phyloP scores from a whole-genome alignment of 1,140 invertebrate genomes.

The Calephelis nemesis region DNA sequence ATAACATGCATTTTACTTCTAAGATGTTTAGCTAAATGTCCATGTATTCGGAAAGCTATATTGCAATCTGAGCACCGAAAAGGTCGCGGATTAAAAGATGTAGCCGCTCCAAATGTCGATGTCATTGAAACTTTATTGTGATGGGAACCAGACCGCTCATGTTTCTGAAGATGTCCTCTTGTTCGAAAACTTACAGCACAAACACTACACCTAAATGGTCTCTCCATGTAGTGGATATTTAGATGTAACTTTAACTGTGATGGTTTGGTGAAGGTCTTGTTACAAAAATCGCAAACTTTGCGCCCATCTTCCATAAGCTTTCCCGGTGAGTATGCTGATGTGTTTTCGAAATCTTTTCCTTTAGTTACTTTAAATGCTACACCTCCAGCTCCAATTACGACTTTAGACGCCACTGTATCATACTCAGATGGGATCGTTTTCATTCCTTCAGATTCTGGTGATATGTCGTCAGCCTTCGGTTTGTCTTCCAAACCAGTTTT shows the following conservation, averaged over 20 bases:
- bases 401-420: slow-evolving; percentile 72
- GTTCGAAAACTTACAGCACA: slow-evolving; percentile 95
- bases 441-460: slow-evolving; percentile 46
- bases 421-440: slow-evolving; percentile 56
- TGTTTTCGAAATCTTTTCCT: slow-evolving; percentile 67
- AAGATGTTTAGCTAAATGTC: slow-evolving; percentile 97
- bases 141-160: slow-evolving; percentile 93
- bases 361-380: slow-evolving; percentile 73
- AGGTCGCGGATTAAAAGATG: slow-evolving; percentile 93
- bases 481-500: slow-evolving; percentile 53
- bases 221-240: slow-evolving; percentile 97
- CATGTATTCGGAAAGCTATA: slow-evolving; percentile 97
- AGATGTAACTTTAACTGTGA: slow-evolving; percentile 94
- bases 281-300: slow-evolving; percentile 92
- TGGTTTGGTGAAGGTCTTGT: slow-evolving; percentile 93
- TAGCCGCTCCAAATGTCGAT: slow-evolving; percentile 90
- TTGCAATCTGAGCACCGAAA: slow-evolving; percentile 97
- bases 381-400: slow-evolving; percentile 75
- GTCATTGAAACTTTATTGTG: slow-evolving; percentile 95
- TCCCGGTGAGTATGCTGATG: slow-evolving; percentile 66
- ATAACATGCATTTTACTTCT: slow-evolving; percentile 98
- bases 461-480: slow-evolving; percentile 47
- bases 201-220: slow-evolving; percentile 93
- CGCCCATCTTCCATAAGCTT: slow-evolving; percentile 87
- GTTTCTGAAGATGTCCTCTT: slow-evolving; percentile 95